A percentile compares a stretch with the other conserved stretches of the same genome.
Evolutionary conservation across 1,140 invertebrate species (phyloP).

Genomic region (Calycopis cecrops): DNA sequence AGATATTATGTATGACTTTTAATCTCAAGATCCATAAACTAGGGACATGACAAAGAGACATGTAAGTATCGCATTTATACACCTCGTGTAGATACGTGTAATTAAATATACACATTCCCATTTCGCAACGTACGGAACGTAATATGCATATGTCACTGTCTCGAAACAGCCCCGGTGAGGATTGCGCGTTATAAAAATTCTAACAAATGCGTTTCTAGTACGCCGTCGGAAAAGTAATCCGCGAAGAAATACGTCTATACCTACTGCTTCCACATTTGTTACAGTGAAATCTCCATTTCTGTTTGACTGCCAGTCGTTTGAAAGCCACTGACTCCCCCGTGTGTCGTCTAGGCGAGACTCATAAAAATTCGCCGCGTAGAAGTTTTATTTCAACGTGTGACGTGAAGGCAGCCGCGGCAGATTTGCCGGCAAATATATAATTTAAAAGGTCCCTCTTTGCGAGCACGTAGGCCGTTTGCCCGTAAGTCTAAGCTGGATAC

Average conservation of each 20-base stretch:
- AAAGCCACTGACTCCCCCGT: slow-evolving; percentile 54
- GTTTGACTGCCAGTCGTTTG: slow-evolving; percentile 63
- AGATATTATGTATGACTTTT: too few species aligned
- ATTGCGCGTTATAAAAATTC: slow-evolving; percentile 60
- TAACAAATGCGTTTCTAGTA: slow-evolving; percentile 49
- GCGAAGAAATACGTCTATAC: slow-evolving; percentile 57
- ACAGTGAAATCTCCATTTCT: slow-evolving; percentile 67
- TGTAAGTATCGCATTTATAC: too few species aligned
- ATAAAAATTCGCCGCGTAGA: slow-evolving; percentile 64
- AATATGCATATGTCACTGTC: slow-evolving; percentile 55
- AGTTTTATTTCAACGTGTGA: slow-evolving; percentile 47
- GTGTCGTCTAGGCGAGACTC: slow-evolving; percentile 62
- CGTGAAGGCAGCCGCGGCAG: slow-evolving; percentile 26
- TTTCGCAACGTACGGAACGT: slow-evolving; percentile 31
- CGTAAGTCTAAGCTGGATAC: slow-evolving; percentile 7
- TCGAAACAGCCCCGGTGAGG: slow-evolving; percentile 50
- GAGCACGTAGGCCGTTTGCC: slow-evolving; percentile 25
- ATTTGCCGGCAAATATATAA: slow-evolving; percentile 35
- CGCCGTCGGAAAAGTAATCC: slow-evolving; percentile 60
- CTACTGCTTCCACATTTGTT: slow-evolving; percentile 64
- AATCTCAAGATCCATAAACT: too few species aligned
- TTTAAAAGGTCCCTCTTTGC: slow-evolving; percentile 28
- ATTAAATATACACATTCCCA: too few species aligned
- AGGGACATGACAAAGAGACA: too few species aligned
- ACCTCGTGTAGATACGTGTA: too few species aligned